These are phyloP conservation scores for Augiades crinisus DNA, from an alignment of 2,888 invertebrate genomes.

Conservation along the genomic window DNA sequence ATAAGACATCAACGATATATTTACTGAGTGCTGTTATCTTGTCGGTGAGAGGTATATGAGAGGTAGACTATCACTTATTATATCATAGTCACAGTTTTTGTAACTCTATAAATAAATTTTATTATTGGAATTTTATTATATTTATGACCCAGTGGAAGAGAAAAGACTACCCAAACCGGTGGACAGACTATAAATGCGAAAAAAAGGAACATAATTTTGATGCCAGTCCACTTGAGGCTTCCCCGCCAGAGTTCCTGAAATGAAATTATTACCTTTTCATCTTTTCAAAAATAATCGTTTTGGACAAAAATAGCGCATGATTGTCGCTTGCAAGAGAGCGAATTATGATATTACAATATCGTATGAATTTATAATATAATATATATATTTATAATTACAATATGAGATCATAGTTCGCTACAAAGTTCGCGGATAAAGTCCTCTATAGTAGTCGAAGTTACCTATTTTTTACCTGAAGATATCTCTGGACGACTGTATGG, in stretches of 20 bases:
- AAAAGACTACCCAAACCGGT: slow-evolving; percentile 97
- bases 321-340: background rate
- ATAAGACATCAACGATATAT: too few species aligned
- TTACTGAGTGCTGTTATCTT: too few species aligned
- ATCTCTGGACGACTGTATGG: slow-evolving; percentile 98
- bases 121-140: slow-evolving; percentile 99
- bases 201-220: slow-evolving; percentile 96
- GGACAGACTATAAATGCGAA: slow-evolving; percentile 96
- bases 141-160: slow-evolving; percentile 96
- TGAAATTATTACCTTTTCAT: slow-evolving; percentile 31
- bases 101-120: too few species aligned
- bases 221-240: slow-evolving; percentile 96
- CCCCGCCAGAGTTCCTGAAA: slow-evolving; percentile 98
- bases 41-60: slow-evolving; percentile 99
- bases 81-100: too few species aligned
- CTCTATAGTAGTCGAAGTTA: slow-evolving; percentile 55
- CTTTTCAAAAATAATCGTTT: background rate
- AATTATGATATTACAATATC: slow-evolving; percentile 1
- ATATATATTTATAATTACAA: background rate
- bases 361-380: too few species aligned
- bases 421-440: slow-evolving; percentile 2
- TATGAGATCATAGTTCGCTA: background rate
- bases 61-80: too few species aligned
- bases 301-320: background rate
- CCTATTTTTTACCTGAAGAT: slow-evolving; percentile 91